These are phyloP conservation scores for Coptodon rendalli DNA, from an alignment of 2,113 vertebrate genomes.

Conservation along the genomic window DNA sequence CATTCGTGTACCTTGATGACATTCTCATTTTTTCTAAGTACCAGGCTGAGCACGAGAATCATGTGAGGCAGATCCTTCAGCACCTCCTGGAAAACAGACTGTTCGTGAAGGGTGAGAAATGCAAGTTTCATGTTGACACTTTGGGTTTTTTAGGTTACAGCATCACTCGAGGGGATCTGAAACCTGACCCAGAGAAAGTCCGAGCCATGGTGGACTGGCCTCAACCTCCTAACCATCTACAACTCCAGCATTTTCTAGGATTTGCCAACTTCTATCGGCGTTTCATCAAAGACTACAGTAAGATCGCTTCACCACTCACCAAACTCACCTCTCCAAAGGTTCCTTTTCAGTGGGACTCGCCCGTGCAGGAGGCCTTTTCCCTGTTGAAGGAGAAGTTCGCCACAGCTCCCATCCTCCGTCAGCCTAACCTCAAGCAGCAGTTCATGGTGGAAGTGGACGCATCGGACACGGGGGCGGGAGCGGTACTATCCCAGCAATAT, in stretches of 20 bases:
- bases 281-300: neutral
- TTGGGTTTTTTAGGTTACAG: neutral
- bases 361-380: neutral
- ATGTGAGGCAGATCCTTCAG: neutral
- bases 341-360: neutral
- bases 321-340: neutral
- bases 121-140: neutral
- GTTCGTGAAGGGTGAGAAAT: neutral
- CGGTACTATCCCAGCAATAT: rapidly evolving
- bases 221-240: neutral
- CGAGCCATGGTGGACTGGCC: rapidly evolving
- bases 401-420: neutral
- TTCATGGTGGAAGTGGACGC: neutral
- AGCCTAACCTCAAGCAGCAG: neutral
- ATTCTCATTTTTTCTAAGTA: neutral
- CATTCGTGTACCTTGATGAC: neutral
- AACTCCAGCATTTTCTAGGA: neutral
- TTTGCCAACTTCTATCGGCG: neutral
- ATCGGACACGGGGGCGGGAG: neutral
- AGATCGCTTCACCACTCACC: neutral
- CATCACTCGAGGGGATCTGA: neutral
- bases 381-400: neutral
- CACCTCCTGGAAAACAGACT: neutral
- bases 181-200: neutral
- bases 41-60: neutral